These are phyloP conservation scores for Neotragus moschatus DNA, from an alignment of 2,113 vertebrate genomes.

Conservation along the genomic window DNA sequence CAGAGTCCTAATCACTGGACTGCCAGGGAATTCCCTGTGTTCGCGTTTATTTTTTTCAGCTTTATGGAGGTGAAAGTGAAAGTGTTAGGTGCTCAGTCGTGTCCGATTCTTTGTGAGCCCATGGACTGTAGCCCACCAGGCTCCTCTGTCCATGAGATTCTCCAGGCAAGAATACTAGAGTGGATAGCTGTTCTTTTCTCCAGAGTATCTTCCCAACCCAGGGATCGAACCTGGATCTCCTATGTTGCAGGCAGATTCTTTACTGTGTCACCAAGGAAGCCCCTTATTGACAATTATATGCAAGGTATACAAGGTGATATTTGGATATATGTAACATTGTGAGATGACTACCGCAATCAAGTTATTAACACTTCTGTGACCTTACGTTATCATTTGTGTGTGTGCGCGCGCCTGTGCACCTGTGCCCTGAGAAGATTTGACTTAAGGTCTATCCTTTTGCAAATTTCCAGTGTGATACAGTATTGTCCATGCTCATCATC, in stretches of 20 bases:
- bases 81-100: background rate
- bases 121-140: background rate
- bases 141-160: background rate
- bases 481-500: no score
- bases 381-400: background rate
- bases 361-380: background rate
- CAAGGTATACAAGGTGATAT: background rate
- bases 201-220: background rate
- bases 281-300: background rate
- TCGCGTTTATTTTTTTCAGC: background rate
- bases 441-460: background rate
- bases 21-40: background rate
- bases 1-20: background rate
- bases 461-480: background rate
- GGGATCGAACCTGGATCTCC: background rate
- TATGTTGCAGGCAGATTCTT: background rate
- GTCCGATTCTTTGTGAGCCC: background rate
- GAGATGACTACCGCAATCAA: background rate
- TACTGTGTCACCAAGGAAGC: background rate
- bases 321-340: background rate
- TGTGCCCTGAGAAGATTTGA: background rate
- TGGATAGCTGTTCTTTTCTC: background rate
- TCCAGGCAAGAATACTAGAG: background rate
- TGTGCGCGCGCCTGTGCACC: background rate
- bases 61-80: background rate